Evolutionary conservation across 2,113 vertebrate species (phyloP).

Genomic region (Alectura lathami): DNA sequence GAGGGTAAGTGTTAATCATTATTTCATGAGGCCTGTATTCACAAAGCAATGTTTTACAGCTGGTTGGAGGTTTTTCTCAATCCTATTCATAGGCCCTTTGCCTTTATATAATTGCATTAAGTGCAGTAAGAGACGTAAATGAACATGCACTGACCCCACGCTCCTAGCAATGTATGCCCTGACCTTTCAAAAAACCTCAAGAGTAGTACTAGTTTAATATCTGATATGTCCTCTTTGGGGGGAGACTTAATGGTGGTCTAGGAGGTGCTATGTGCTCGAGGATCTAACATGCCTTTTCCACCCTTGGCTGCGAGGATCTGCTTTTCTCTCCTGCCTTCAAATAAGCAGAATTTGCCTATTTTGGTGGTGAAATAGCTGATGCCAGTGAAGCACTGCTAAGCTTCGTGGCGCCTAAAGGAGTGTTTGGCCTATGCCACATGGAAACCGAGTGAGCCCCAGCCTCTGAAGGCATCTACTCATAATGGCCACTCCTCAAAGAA

Average conservation of each 20-base stretch:
- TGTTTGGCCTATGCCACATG: background rate
- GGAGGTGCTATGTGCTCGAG: background rate
- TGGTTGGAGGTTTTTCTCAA: conserved; percentile 49
- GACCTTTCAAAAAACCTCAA: conserved; percentile 41
- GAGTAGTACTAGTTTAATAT: conserved; percentile 7
- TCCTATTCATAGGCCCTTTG: conserved; percentile 54
- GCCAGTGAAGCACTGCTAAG: background rate
- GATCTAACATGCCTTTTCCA: background rate
- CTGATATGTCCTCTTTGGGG: background rate
- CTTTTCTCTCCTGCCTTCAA: background rate
- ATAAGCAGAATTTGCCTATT: background rate
- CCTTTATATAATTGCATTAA: conserved; percentile 60
- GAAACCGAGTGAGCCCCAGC: background rate
- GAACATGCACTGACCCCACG: conserved; percentile 10
- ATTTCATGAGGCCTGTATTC: conserved; percentile 23
- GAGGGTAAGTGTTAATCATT: conserved; percentile 1
- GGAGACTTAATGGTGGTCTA: background rate
- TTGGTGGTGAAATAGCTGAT: background rate
- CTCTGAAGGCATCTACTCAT: background rate
- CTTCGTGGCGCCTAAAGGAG: background rate
- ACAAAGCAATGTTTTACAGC: conserved; percentile 50
- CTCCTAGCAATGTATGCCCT: background rate
- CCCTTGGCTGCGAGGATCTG: background rate
- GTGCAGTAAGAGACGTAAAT: conserved; percentile 34
- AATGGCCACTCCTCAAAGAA: background rate